These are phyloP conservation scores for Paradoxurus hermaphroditus DNA, from an alignment of 2,113 vertebrate genomes.

Conservation along the genomic window DNA sequence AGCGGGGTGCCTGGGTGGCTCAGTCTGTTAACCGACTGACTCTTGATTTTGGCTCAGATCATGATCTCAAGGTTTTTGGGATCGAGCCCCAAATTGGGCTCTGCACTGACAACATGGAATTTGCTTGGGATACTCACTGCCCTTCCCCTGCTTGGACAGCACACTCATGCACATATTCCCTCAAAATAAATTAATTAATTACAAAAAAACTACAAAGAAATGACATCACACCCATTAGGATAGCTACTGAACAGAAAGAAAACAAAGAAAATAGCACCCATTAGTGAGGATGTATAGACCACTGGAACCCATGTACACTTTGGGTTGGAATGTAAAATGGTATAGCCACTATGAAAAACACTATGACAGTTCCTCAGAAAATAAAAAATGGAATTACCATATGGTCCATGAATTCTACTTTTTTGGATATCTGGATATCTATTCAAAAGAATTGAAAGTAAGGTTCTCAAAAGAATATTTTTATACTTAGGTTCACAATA, in stretches of 20 bases:
- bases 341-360: background rate
- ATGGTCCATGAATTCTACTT: background rate
- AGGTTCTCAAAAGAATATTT: background rate
- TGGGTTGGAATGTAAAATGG: background rate
- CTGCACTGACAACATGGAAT: too few relatives aligned
- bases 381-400: background rate
- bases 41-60: too few relatives aligned
- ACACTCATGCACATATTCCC: too few relatives aligned
- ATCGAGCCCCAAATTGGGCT: too few relatives aligned
- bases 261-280: background rate
- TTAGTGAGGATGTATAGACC: background rate
- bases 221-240: background rate
- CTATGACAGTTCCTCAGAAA: background rate
- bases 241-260: background rate
- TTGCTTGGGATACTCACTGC: too few relatives aligned
- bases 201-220: background rate
- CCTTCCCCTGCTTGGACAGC: too few relatives aligned
- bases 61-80: too few relatives aligned
- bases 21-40: too few relatives aligned
- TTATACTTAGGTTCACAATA: background rate
- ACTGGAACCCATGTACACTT: background rate
- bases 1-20: too few relatives aligned
- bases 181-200: too few relatives aligned
- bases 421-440: background rate
- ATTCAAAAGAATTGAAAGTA: background rate